Percentiles rank a stretch among this genome's conserved stretches.
phyloP scores from a whole-genome alignment of 2,888 invertebrate genomes.

The Periphyllus acericola region DNA sequence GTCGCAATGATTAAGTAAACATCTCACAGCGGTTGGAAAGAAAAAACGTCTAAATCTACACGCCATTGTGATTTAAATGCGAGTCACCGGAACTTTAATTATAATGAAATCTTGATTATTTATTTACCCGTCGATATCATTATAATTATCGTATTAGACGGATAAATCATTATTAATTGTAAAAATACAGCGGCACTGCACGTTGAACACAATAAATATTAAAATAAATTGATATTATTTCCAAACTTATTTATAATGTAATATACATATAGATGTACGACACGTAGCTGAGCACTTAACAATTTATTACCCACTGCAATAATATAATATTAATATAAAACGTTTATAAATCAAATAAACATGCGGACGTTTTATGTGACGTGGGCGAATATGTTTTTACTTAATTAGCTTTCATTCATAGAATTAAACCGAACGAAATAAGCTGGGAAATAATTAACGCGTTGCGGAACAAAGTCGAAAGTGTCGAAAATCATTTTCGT shows the following conservation, averaged over 20 bases:
- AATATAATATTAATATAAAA: constrained; percentile 31
- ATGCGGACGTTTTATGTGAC: not conserved
- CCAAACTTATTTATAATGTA: not conserved
- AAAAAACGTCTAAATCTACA: not conserved
- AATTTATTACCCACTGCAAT: constrained; percentile 21
- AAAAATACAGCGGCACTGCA: not conserved
- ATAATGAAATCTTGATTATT: not conserved
- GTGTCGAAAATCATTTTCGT: not conserved
- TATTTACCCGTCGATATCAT: not conserved
- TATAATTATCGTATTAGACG: not conserved
- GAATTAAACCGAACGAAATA: not conserved
- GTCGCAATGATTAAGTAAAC: constrained; percentile 23
- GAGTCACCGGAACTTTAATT: not conserved
- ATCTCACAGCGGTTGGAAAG: not conserved
- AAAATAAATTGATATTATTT: constrained; percentile 18
- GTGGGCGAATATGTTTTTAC: constrained; percentile 28
- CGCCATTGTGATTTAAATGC: not conserved
- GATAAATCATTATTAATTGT: constrained; percentile 15
- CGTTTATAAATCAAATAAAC: constrained; percentile 41
- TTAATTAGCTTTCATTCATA: not conserved
- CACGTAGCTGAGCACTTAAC: constrained; percentile 14
- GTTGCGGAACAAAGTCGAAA: not conserved
- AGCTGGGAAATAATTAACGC: not conserved
- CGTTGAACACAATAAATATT: not conserved
- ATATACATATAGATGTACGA: not conserved